These are phyloP conservation scores for Cettia cetti DNA, from an alignment of 2,113 vertebrate genomes.

Conservation along the genomic window DNA sequence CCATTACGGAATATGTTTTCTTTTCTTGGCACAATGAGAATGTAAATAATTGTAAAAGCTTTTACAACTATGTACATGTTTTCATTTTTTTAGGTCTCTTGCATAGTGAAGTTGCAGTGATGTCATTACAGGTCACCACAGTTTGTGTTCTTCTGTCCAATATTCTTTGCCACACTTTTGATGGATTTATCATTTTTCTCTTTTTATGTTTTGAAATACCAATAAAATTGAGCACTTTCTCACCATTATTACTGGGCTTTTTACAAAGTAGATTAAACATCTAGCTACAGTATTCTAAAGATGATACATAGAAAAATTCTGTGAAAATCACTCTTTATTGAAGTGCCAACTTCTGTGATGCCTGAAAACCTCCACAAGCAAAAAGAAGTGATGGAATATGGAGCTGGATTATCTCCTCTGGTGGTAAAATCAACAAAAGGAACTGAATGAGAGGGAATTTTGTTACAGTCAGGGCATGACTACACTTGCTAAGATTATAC, in stretches of 20 bases:
- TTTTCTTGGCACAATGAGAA: background rate
- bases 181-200: background rate
- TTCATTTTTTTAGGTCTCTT: background rate
- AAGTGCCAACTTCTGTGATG: background rate
- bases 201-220: background rate
- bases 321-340: background rate
- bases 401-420: background rate
- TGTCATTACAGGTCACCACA: background rate
- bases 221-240: background rate
- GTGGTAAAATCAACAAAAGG: background rate
- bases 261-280: background rate
- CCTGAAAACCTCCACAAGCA: background rate
- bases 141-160: background rate
- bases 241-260: background rate
- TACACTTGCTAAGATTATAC: background rate
- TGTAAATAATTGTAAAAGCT: background rate
- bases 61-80: accelerated
- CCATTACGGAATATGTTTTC: background rate
- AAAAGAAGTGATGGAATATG: background rate
- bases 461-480: background rate
- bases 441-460: background rate
- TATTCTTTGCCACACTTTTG: background rate
- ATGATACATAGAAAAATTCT: background rate
- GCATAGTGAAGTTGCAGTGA: background rate
- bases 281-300: background rate